phyloP scores from a whole-genome alignment of 2,113 vertebrate species.

The Naja naja region DNA sequence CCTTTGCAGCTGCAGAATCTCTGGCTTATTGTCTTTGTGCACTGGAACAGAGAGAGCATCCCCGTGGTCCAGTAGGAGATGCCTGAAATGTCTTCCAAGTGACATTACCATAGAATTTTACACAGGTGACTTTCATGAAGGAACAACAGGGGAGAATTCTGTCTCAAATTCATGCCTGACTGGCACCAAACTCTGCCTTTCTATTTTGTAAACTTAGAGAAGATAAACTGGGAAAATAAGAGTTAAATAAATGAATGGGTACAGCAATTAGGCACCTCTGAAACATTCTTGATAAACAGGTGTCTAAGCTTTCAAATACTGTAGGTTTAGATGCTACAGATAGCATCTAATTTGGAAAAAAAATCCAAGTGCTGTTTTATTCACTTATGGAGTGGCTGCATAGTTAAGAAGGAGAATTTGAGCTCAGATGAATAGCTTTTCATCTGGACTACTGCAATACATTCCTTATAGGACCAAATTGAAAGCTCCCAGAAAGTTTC shows the following conservation, averaged over 20 bases:
- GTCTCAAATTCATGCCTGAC: conserved; percentile 57
- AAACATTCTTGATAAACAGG: conserved; percentile 19
- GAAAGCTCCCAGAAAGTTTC: not conserved
- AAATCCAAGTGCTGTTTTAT: not conserved
- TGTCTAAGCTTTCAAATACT: not conserved
- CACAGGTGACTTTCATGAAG: conserved; percentile 17
- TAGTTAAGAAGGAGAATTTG: not conserved
- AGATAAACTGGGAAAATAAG: conserved; percentile 34
- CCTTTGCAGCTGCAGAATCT: not conserved
- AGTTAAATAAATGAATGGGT: conserved; percentile 4
- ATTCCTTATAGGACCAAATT: not conserved
- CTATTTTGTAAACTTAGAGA: conserved; percentile 58
- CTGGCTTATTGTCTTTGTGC: conserved; percentile 21
- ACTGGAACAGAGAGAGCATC: not conserved
- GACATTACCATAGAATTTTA: conserved; percentile 8
- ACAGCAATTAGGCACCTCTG: not conserved
- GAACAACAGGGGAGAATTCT: conserved; percentile 41
- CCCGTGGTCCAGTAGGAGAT: not conserved
- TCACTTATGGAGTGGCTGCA: not conserved
- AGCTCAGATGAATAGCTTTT: not conserved
- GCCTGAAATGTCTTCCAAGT: conserved; percentile 9
- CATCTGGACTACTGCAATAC: not conserved
- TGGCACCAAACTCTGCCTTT: conserved; percentile 50
- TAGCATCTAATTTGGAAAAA: not conserved
- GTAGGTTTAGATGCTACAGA: not conserved